Percentiles rank a stretch among this genome's conserved stretches.
These are phyloP conservation scores for Geotrypetes seraphini DNA, from an alignment of 2,797 vertebrate species.

Conservation along the genomic window DNA sequence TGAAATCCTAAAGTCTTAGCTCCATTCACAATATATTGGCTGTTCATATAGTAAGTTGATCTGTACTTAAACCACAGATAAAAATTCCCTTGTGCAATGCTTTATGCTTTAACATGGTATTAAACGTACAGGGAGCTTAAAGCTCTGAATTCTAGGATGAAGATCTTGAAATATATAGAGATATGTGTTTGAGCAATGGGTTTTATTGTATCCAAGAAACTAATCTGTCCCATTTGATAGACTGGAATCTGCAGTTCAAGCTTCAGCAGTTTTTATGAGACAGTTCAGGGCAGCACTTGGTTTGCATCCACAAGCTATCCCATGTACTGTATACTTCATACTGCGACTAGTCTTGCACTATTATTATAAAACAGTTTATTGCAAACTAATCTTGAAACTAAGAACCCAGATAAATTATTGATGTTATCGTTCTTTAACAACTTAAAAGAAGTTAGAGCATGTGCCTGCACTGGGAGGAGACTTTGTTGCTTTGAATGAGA, in stretches of 20 bases:
- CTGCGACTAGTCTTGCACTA: constrained; percentile 6
- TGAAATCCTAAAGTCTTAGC: too few species aligned
- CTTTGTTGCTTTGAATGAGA: too few species aligned
- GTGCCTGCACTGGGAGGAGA: too few species aligned
- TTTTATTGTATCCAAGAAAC: constrained; percentile 7
- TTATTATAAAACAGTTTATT: background rate
- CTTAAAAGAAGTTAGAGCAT: too few species aligned
- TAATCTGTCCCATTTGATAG: background rate
- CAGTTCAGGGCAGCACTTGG: background rate
- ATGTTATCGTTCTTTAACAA: too few species aligned
- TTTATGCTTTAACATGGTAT: background rate
- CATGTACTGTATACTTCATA: background rate
- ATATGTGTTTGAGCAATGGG: background rate
- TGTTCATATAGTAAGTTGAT: accelerated
- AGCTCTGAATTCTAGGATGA: background rate
- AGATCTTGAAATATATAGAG: background rate
- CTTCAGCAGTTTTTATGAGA: constrained; percentile 5
- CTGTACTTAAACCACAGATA: background rate
- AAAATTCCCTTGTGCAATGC: background rate
- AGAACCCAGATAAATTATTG: too few species aligned
- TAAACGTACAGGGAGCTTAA: background rate
- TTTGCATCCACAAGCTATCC: constrained; percentile 1
- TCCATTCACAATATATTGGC: too few species aligned
- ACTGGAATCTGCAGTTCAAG: background rate
- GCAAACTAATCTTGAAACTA: too few species aligned